These are phyloP conservation scores for Dasyprocta punctata DNA, from an alignment of 2,113 vertebrate genomes.

Conservation along the genomic window DNA sequence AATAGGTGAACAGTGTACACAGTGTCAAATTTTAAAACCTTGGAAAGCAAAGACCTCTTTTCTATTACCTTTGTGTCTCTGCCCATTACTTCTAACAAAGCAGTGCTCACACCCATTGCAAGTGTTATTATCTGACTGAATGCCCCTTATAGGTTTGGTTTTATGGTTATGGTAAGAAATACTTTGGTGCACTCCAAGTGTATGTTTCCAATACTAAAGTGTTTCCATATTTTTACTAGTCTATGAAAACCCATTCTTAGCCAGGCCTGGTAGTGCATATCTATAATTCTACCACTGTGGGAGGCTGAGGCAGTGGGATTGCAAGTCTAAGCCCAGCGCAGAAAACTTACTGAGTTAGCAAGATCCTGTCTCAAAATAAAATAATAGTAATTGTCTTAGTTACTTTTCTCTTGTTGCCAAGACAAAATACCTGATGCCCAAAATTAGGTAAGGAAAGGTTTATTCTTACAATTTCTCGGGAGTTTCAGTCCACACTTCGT, in stretches of 20 bases:
- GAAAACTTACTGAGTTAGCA: not conserved
- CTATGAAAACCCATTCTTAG: not conserved
- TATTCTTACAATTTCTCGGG: too few species aligned
- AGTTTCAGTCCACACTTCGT: too few species aligned
- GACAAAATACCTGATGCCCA: too few species aligned
- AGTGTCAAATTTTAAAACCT: not conserved
- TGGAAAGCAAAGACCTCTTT: not conserved
- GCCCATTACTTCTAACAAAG: not conserved
- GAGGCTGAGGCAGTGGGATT: not conserved
- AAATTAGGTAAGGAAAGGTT: too few species aligned
- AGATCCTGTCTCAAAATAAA: not conserved
- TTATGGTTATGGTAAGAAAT: not conserved
- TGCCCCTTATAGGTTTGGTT: not conserved
- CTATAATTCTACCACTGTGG: not conserved
- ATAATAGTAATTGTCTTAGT: not conserved
- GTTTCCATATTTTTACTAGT: not conserved
- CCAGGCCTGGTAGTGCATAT: not conserved
- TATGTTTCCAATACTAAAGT: not conserved
- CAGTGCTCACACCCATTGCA: not conserved
- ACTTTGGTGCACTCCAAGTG: not conserved
- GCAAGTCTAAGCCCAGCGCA: not conserved
- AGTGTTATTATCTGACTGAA: not conserved
- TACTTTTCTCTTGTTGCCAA: too few species aligned
- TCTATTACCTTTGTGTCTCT: not conserved
- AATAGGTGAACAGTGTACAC: not conserved